Conservation (phyloP, 2,888 invertebrate species). For the Drosophila bunnanda region DNA sequence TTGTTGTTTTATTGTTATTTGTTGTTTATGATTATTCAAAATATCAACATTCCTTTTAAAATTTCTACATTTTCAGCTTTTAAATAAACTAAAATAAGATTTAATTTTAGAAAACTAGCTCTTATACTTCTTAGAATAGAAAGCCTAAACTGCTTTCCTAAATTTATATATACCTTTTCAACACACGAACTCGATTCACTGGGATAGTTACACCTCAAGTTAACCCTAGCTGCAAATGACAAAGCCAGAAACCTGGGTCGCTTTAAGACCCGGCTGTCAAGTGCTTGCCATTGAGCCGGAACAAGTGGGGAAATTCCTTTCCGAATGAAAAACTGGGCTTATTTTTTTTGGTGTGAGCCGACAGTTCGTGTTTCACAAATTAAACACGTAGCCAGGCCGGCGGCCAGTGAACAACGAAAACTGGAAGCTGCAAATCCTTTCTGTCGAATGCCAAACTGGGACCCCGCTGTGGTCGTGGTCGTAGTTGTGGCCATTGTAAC, state of each 20-base stretch:
- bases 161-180: neutral
- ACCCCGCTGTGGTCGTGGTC: conserved; percentile 31
- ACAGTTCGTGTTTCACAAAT: conserved; percentile 64
- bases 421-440: conserved; percentile 46
- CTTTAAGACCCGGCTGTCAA: conserved; percentile 28
- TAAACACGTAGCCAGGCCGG: conserved; percentile 54
- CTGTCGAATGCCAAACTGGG: conserved; percentile 44
- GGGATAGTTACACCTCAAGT: conserved; percentile 8
- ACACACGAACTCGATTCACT: neutral
- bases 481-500: conserved; percentile 47
- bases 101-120: neutral
- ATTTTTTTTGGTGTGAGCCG: conserved; percentile 15
- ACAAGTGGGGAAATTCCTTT: conserved; percentile 22
- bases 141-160: neutral
- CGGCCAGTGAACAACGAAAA: conserved; percentile 23
- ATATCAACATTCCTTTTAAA: neutral
- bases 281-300: conserved; percentile 51
- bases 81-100: neutral
- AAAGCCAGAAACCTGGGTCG: conserved; percentile 17
- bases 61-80: neutral
- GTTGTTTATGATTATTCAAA: too few species aligned
- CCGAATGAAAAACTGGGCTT: conserved; percentile 15
- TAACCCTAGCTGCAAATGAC: conserved; percentile 37
- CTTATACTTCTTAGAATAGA: fast-evolving
- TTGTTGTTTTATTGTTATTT: too few species aligned